A percentile compares a stretch with the other conserved stretches of the same genome.
Evolutionary conservation across 2,888 invertebrate genomes (phyloP).

Genomic region (Coelogynopora nodosa): DNA sequence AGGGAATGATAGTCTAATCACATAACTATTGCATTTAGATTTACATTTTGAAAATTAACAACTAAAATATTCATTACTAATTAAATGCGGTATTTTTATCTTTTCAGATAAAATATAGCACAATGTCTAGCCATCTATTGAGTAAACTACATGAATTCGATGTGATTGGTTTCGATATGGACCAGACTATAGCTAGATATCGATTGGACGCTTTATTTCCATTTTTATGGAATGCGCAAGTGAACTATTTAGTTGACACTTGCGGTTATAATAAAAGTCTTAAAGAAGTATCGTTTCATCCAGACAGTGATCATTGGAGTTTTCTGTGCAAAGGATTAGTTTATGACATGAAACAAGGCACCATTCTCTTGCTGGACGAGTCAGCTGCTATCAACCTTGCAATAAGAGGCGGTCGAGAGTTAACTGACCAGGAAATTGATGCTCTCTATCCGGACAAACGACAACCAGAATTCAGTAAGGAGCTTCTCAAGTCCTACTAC

Average conservation of each 20-base stretch:
- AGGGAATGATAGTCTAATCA: no score
- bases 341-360: not conserved
- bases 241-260: not conserved
- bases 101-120: no score
- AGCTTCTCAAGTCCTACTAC: not conserved
- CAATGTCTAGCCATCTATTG: not conserved
- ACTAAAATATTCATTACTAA: no score
- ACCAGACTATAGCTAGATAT: slow-evolving; percentile 12
- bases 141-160: not conserved
- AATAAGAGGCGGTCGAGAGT: not conserved
- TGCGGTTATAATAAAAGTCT: not conserved
- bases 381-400: not conserved
- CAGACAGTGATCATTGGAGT: not conserved
- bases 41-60: no score
- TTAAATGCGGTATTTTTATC: no score
- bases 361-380: slow-evolving; percentile 8
- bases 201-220: not conserved
- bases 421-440: not conserved
- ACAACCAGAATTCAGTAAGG: not conserved
- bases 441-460: not conserved
- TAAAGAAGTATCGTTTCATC: not conserved
- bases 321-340: slow-evolving; percentile 11
- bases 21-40: no score
- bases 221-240: not conserved
- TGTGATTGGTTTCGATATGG: slow-evolving; percentile 21